Evolutionary conservation across 2,888 invertebrate genomes (phyloP).

Genomic region (Alloscopus bannaensis): DNA sequence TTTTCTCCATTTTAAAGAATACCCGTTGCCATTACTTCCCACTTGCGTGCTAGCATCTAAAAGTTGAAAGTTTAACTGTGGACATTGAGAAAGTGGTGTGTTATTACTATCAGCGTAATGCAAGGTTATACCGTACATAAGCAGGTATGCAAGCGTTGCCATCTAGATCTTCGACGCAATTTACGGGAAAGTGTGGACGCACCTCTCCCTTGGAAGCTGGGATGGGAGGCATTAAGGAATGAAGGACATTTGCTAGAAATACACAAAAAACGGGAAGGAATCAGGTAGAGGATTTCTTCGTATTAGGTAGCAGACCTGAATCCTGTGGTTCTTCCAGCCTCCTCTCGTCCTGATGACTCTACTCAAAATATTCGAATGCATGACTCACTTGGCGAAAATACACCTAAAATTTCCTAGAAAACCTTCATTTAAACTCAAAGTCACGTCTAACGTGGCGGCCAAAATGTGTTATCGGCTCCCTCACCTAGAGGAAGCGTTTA

Average conservation of each 20-base stretch:
- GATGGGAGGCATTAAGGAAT: slow-evolving; percentile 12
- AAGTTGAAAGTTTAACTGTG: background rate
- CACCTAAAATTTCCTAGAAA: slow-evolving; percentile 40
- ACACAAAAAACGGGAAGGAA: slow-evolving; percentile 51
- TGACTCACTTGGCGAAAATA: background rate
- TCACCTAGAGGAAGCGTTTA: background rate
- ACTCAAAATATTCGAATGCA: background rate
- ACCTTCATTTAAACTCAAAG: slow-evolving; percentile 69
- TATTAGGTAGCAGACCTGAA: background rate
- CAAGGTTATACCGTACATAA: background rate
- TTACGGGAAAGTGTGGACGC: background rate
- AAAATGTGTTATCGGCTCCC: slow-evolving; percentile 69
- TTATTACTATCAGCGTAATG: background rate
- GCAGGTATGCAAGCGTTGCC: background rate
- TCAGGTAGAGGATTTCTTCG: background rate
- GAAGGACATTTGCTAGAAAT: background rate
- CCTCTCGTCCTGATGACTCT: slow-evolving; percentile 8
- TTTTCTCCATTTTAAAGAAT: background rate
- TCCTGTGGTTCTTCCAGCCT: background rate
- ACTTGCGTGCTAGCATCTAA: background rate
- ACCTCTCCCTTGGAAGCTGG: too few species aligned
- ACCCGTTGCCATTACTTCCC: background rate
- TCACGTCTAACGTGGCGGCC: slow-evolving; percentile 68
- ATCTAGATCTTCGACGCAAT: background rate
- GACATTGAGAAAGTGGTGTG: background rate